Evolutionary conservation across 2,888 invertebrate species (phyloP), one percentile per base, ranked within the genome.

Genomic region (Fragum sueziense): DNA sequence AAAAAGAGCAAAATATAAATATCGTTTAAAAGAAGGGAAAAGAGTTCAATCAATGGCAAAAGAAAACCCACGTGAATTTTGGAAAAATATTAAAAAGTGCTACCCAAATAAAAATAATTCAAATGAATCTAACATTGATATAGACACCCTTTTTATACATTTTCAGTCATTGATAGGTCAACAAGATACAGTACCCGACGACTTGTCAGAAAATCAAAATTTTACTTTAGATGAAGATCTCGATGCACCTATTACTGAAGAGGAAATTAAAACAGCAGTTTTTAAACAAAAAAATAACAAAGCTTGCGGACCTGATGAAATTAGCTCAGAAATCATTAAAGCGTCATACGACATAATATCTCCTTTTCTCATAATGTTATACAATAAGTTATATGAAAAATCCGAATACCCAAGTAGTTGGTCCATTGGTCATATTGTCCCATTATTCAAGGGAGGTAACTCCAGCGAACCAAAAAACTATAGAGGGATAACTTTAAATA

Each of bases 201-300:
- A 52, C 20, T 11, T 22, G 20, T n/a, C 7, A 52, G n/a, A 20
- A 52, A 22, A 7, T 17, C 4, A 20, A n/a, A 20, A 52, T 52
- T n/a, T 6, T 20, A 17, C n/a, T 22, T 52, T 6, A 52, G n/a
- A n/a, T 20, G 4, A 22, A 22, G 20, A 65, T 41, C 34, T 31
- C n/a, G n/a, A n/a, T n/a, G n/a, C n/a, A n/a, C n/a, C 65, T 14
- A 47, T 68, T 6, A 68, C 68, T n/a, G 47, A 47, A 29, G 31
- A 25, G 27, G 68, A 68, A 68, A 34, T 47, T 25, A 41, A 68
- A 68, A 34, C 22, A 41, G 68, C 68, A 4, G 47, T 68, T 11
- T 68, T 51, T 17, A n/a, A n/a, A n/a, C n/a, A n/a, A n/a, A n/a
- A n/a, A 47, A 41, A 47, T 20, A 68, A 47, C 22, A 68, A 47